Percentiles rank a stretch among this genome's conserved stretches.
These are phyloP conservation scores for Goniozus legneri DNA, from an alignment of 1,140 invertebrate species.

Conservation along the genomic window DNA sequence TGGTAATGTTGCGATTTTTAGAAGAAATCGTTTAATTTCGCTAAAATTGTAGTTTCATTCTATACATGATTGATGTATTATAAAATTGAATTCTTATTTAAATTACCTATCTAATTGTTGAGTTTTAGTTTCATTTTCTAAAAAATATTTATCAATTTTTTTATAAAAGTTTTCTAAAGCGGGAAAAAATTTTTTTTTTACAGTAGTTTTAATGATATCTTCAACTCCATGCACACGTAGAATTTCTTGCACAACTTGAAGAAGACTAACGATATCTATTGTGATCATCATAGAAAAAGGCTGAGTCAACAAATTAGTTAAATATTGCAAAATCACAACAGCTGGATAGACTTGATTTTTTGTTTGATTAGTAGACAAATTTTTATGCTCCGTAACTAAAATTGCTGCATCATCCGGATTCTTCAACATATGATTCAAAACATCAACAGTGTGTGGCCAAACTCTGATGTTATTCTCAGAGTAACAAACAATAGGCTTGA, in stretches of 20 bases:
- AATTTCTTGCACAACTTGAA: constrained; percentile 37
- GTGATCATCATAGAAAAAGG: constrained; percentile 46
- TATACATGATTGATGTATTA: too few species aligned
- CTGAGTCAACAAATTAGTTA: constrained; percentile 39
- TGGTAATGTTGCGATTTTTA: constrained; percentile 41
- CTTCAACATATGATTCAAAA: constrained; percentile 38
- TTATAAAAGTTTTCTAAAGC: constrained; percentile 42
- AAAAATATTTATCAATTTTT: constrained; percentile 45
- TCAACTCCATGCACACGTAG: constrained; percentile 41
- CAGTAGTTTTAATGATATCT: constrained; percentile 28
- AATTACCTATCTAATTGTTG: constrained; percentile 44
- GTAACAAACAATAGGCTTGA: constrained; percentile 34
- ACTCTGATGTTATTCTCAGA: constrained; percentile 32
- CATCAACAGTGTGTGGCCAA: constrained; percentile 42
- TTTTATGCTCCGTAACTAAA: constrained; percentile 32
- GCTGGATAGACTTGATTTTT: constrained; percentile 34
- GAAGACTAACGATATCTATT: constrained; percentile 35
- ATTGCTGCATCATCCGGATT: constrained; percentile 40
- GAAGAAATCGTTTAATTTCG: constrained; percentile 36
- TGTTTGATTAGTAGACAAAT: constrained; percentile 19
- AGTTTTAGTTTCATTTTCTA: constrained; percentile 45
- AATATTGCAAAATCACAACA: constrained; percentile 30
- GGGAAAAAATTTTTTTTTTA: constrained; percentile 38
- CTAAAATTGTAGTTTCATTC: constrained; percentile 30
- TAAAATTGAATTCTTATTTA: constrained; percentile 1